A percentile compares a stretch with the other conserved stretches of the same genome.
phyloP scores from a whole-genome alignment of 2,888 invertebrate genomes.

The Brachyptera risi region DNA sequence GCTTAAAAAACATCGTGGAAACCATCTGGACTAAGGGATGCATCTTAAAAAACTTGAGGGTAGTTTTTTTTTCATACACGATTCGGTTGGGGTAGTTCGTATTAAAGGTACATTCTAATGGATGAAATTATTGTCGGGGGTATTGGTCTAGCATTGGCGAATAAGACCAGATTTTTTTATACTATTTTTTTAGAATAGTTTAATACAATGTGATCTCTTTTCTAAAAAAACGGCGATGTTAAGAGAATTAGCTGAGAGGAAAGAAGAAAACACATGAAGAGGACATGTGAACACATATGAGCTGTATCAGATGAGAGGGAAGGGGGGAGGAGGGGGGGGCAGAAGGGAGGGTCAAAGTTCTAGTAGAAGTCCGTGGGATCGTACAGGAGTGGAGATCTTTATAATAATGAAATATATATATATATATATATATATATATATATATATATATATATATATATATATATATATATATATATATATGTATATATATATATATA shows the following conservation, averaged over 20 bases:
- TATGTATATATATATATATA: too few relatives aligned
- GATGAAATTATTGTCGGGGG: background rate
- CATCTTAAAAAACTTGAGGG: conserved; percentile 18
- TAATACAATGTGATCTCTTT: conserved; percentile 9
- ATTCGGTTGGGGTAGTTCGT: conserved; percentile 6
- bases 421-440: too few relatives aligned
- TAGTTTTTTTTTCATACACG: conserved; percentile 8
- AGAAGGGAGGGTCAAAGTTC: background rate
- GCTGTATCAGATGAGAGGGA: too few relatives aligned
- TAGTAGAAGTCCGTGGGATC: background rate
- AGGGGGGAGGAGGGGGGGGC: too few relatives aligned
- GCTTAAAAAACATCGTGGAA: conserved; percentile 27
- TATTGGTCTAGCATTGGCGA: conserved; percentile 18
- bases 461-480: too few relatives aligned
- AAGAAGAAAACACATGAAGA: background rate
- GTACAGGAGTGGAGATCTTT: too few relatives aligned
- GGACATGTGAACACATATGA: conserved; percentile 2
- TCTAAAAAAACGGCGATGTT: conserved; percentile 11
- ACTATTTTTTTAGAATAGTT: conserved; percentile 13
- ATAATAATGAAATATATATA: too few relatives aligned
- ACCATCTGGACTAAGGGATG: conserved; percentile 25
- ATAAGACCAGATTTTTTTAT: conserved; percentile 20
- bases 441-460: too few relatives aligned
- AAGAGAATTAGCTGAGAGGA: conserved; percentile 3
- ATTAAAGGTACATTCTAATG: background rate